A percentile compares a stretch with the other conserved stretches of the same genome.
Evolutionary conservation across 2,797 vertebrate species (phyloP).

Genomic region (Morelia viridis): DNA sequence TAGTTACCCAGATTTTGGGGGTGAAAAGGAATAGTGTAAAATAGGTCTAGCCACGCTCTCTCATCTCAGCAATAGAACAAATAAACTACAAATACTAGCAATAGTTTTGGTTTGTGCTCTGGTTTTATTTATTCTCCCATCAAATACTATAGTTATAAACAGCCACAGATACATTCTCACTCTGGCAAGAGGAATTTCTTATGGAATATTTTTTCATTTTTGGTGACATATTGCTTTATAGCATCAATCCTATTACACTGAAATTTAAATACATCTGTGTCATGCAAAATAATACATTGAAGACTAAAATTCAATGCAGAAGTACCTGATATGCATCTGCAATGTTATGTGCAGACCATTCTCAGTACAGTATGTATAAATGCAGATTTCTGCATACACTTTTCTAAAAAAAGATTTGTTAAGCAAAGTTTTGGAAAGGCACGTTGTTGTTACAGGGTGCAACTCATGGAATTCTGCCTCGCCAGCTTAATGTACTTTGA

Average conservation of each 20-base stretch:
- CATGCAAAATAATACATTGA: constrained; percentile 48
- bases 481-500: constrained; percentile 32
- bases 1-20: neutral
- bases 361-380: constrained; percentile 50
- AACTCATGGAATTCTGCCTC: constrained; percentile 37
- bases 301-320: constrained; percentile 49
- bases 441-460: constrained; percentile 29
- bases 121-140: constrained; percentile 10
- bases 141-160: constrained; percentile 5
- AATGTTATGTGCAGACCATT: constrained; percentile 10
- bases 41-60: constrained; percentile 9
- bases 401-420: constrained; percentile 55
- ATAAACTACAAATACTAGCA: constrained; percentile 34
- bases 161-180: constrained; percentile 22
- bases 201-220: constrained; percentile 10
- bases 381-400: constrained; percentile 28
- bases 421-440: constrained; percentile 38
- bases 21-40: neutral
- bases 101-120: constrained; percentile 11
- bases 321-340: neutral
- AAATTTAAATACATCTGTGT: constrained; percentile 59
- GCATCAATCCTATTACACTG: constrained; percentile 46
- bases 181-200: constrained; percentile 36
- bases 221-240: constrained; percentile 34
- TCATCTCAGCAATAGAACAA: neutral